Evolutionary conservation across 2,113 vertebrate species (phyloP).

Genomic region (Cololabis saira): DNA sequence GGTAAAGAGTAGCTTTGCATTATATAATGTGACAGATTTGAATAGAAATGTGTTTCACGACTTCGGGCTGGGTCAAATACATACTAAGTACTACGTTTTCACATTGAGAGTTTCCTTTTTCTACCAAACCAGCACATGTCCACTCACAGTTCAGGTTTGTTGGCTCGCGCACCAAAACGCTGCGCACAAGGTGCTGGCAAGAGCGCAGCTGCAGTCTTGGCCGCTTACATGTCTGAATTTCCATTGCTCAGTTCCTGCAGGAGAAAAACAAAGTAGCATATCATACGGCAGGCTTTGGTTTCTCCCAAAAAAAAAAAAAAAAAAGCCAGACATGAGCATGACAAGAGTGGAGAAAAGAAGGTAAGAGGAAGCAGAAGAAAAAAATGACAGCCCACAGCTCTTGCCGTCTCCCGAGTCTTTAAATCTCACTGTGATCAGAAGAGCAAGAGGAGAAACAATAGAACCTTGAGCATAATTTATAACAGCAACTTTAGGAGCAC

Average conservation of each 20-base stretch:
- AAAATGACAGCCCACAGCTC: slow-evolving; percentile 63
- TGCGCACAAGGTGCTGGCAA: slow-evolving; percentile 20
- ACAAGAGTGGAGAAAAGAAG: slow-evolving; percentile 39
- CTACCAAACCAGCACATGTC: slow-evolving; percentile 25
- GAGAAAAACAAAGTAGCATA: slow-evolving; percentile 27
- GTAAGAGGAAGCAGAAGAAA: slow-evolving; percentile 28
- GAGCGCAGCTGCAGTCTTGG: slow-evolving; percentile 13
- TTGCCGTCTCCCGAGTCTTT: slow-evolving; percentile 56
- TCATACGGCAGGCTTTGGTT: slow-evolving; percentile 16
- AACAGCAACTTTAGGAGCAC: slow-evolving; percentile 14
- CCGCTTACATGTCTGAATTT: slow-evolving; percentile 4
- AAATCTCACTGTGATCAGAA: slow-evolving; percentile 71
- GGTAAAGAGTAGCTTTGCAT: no score
- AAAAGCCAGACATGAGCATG: slow-evolving; percentile 35
- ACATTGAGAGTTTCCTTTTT: no score
- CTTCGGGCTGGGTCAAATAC: no score
- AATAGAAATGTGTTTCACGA: no score
- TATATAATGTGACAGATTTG: no score
- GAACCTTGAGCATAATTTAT: slow-evolving; percentile 67
- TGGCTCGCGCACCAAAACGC: slow-evolving; percentile 7
- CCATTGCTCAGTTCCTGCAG: slow-evolving; percentile 22
- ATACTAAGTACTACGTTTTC: no score
- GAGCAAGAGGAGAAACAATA: slow-evolving; percentile 57
- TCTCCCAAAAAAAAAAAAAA: slow-evolving; percentile 18
- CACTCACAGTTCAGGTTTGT: slow-evolving; percentile 31